These are phyloP conservation scores for Ditylenchus dipsaci DNA, from an alignment of 1,140 invertebrate species.

Conservation along the genomic window DNA sequence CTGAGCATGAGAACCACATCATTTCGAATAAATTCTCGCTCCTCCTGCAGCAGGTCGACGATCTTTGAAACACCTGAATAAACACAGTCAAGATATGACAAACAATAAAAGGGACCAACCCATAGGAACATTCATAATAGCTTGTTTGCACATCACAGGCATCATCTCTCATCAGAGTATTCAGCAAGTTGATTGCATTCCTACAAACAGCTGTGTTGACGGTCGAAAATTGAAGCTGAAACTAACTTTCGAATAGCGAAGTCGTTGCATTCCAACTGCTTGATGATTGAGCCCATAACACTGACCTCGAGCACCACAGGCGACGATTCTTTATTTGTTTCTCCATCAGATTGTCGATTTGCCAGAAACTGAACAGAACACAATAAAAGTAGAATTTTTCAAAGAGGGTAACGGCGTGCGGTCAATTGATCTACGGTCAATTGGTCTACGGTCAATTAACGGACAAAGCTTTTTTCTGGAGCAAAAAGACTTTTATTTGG, in stretches of 20 bases:
- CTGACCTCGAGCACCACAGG: not conserved
- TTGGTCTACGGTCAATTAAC: no score
- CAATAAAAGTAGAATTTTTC: no score
- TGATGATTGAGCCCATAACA: slow-evolving; percentile 74
- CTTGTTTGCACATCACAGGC: slow-evolving; percentile 89
- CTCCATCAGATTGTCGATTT: no score
- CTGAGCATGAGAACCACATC: slow-evolving; percentile 85
- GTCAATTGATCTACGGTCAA: no score
- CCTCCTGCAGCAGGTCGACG: slow-evolving; percentile 70
- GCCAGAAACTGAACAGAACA: no score
- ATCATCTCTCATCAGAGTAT: slow-evolving; percentile 70
- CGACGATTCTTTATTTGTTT: no score
- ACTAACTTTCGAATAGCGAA: slow-evolving; percentile 39
- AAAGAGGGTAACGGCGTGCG: no score
- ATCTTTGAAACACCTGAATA: slow-evolving; percentile 80
- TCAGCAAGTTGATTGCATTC: slow-evolving; percentile 74
- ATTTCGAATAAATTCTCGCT: slow-evolving; percentile 75
- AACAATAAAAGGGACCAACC: slow-evolving; percentile 62
- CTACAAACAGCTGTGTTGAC: slow-evolving; percentile 13
- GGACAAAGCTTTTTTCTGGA: no score
- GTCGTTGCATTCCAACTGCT: slow-evolving; percentile 73
- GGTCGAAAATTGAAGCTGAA: not conserved
- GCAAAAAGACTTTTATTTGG: no score
- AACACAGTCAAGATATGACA: no score
- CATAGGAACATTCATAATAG: slow-evolving; percentile 86